Evolutionary conservation across 2,888 invertebrate genomes (phyloP), one percentile per base, ranked within the genome.

Genomic region (Tenodera sinensis): DNA sequence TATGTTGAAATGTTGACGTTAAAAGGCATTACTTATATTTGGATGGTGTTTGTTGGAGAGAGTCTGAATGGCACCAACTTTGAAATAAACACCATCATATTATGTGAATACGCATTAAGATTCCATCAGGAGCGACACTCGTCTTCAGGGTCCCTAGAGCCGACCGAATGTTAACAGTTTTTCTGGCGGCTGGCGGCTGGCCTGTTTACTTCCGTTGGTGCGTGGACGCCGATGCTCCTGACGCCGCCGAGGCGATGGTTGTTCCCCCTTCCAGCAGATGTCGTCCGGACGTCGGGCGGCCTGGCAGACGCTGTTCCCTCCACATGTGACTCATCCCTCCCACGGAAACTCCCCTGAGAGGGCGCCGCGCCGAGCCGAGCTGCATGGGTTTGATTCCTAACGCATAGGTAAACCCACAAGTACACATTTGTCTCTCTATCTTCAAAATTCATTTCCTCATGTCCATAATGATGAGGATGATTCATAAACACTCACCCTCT

Each of bases 241-340:
- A 71, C 54, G 54, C 54, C 54, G 54, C 54, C 54, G 54, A 71
- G 54, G 20, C 54, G 54, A 71, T 71, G 54, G 54, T 71, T 71
- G 54, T 20, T 71, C 54, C 54, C 54, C 54, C 54, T 71, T 71
- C 54, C 54, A 71, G 54, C 54, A 71, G 54, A 71, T 71, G 54
- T 71, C 86, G 86, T 86, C 86, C 28, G 86, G 86, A 86, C 54
- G 86, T 20, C 86, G 86, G 86, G 86, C 86, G 86, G 30, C 86
- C 86, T 25, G 6, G 54, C 54, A 54, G 20, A 71, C 54, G 54
- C 20, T 71, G 54, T 54, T 54, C 54, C 54, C 54, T 20, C 54
- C 20, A 20, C 20, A 71, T 71, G 54, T 71, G 54, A 71, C 54
- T 71, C 54, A 71, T 25, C 54, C 54, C 54, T 20, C 54, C 54